Evolutionary conservation across 2,797 vertebrate species (phyloP).

Genomic region (Syngnathus rostellatus): DNA sequence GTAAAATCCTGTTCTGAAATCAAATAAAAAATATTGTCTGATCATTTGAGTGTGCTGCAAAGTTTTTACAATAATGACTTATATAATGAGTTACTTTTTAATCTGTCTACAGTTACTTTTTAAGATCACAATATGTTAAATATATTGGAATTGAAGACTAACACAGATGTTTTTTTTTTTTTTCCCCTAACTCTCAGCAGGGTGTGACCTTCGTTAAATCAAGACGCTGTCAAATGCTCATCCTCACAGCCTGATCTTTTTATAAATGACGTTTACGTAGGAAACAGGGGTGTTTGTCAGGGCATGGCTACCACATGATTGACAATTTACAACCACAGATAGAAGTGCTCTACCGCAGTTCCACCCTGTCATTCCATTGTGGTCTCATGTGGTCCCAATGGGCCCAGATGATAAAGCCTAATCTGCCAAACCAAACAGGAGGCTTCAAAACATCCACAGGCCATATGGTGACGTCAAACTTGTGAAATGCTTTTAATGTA

Average conservation of each 20-base stretch:
- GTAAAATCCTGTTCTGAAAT: slow-evolving; percentile 3
- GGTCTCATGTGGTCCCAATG: background rate
- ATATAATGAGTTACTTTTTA: too few species aligned
- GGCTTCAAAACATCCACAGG: slow-evolving; percentile 4
- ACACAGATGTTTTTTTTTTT: too few species aligned
- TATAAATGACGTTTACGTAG: background rate
- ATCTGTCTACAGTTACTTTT: too few species aligned
- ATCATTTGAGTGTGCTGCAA: background rate
- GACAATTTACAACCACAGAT: background rate
- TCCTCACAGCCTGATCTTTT: background rate
- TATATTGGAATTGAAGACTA: too few species aligned
- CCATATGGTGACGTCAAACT: slow-evolving; percentile 1
- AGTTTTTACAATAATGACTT: background rate
- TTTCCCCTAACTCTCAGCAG: too few species aligned
- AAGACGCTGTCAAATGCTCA: background rate
- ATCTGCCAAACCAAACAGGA: background rate
- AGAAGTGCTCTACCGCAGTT: background rate
- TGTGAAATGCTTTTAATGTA: background rate
- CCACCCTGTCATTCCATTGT: slow-evolving; percentile 7
- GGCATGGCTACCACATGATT: background rate
- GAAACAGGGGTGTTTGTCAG: slow-evolving; percentile 1
- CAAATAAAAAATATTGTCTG: background rate
- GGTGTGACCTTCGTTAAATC: too few species aligned
- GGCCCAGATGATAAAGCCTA: background rate
- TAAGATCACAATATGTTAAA: too few species aligned